Percentiles rank a stretch among this genome's conserved stretches.
Evolutionary conservation across 2,797 vertebrate species (phyloP).

Genomic region (Tympanoctomys barrerae): DNA sequence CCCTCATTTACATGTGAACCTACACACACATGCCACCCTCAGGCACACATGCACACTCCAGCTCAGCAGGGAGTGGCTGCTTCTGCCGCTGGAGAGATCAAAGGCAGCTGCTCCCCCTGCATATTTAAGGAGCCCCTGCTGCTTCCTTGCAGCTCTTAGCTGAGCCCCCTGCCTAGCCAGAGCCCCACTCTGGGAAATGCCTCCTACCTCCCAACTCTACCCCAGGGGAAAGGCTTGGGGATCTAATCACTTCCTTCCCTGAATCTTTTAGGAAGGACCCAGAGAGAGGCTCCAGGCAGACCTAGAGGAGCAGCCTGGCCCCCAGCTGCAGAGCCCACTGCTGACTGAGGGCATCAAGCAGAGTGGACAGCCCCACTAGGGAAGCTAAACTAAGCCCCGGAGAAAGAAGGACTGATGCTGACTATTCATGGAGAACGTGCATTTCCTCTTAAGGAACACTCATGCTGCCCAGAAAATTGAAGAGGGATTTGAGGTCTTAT

Average conservation of each 20-base stretch:
- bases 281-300: not conserved
- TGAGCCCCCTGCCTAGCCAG: slow-evolving; percentile 71
- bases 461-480: not conserved
- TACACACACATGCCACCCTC: slow-evolving; percentile 69
- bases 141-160: slow-evolving; percentile 72
- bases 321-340: not conserved
- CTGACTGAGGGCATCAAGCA: not conserved
- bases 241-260: slow-evolving; percentile 69
- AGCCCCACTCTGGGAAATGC: slow-evolving; percentile 73
- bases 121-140: slow-evolving; percentile 77
- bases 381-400: not conserved
- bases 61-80: slow-evolving; percentile 76
- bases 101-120: slow-evolving; percentile 70
- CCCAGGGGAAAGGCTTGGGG: slow-evolving; percentile 57
- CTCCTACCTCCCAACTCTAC: not conserved
- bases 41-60: slow-evolving; percentile 72
- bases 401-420: not conserved
- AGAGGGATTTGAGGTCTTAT: not conserved
- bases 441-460: slow-evolving; percentile 11
- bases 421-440: not conserved
- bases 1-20: slow-evolving; percentile 76
- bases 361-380: not conserved
- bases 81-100: slow-evolving; percentile 75
- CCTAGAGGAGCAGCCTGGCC: not conserved
- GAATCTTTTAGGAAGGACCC: slow-evolving; percentile 53